phyloP scores from a whole-genome alignment of 2,113 vertebrate genomes.

The Fregata magnificens region DNA sequence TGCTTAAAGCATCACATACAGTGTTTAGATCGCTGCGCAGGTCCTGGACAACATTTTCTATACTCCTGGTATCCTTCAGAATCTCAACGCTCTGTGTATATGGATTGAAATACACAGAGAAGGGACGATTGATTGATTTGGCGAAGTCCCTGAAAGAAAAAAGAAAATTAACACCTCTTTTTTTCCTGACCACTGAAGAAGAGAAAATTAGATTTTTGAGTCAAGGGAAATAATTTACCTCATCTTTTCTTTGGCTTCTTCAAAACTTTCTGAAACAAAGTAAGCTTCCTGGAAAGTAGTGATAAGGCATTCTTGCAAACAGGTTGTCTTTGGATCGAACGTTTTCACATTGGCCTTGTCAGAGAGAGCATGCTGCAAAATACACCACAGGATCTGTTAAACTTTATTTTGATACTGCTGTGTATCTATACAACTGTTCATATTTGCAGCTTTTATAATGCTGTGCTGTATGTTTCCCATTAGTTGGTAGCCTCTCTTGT shows the following conservation, averaged over 20 bases:
- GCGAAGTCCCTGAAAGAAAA: conserved; percentile 89
- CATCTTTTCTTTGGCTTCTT: conserved; percentile 98
- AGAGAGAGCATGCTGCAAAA: conserved; percentile 91
- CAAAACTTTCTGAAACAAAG: conserved; percentile 97
- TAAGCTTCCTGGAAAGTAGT: conserved; percentile 97
- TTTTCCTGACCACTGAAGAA: not conserved
- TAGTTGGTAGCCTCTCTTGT: not conserved
- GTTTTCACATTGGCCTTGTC: conserved; percentile 89
- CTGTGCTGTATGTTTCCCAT: not conserved
- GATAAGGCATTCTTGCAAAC: conserved; percentile 94
- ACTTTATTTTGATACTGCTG: not conserved
- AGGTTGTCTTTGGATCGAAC: conserved; percentile 94
- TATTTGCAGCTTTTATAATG: not conserved
- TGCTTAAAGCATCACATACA: conserved; percentile 93
- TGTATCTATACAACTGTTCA: not conserved
- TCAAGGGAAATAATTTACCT: conserved; percentile 78
- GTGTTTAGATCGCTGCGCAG: conserved; percentile 94
- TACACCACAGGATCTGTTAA: conserved; percentile 43
- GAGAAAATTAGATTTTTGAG: conserved; percentile 6
- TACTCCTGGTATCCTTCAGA: conserved; percentile 92
- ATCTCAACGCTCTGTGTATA: conserved; percentile 96
- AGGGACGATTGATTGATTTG: conserved; percentile 92
- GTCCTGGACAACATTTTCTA: conserved; percentile 94
- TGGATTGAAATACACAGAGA: conserved; percentile 98
- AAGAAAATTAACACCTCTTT: conserved; percentile 22